Evolutionary conservation across 2,797 vertebrate genomes (phyloP).

Genomic region (Anguilla marmorata): DNA sequence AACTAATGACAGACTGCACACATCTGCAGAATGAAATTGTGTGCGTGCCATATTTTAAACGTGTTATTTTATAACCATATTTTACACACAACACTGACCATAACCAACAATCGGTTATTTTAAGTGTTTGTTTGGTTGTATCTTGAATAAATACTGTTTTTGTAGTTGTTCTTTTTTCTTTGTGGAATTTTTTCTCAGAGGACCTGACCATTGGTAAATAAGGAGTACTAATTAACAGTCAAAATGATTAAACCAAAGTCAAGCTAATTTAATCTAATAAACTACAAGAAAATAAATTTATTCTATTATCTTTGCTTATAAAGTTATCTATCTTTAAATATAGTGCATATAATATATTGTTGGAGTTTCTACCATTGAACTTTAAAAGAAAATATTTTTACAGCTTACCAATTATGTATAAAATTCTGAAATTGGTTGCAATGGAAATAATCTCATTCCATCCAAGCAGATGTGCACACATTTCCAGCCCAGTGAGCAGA

Average conservation of each 20-base stretch:
- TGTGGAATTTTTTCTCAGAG: neutral
- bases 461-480: neutral
- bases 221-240: neutral
- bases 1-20: neutral
- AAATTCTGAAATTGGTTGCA: neutral
- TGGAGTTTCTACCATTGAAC: neutral
- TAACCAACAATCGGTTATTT: neutral
- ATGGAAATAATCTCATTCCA: neutral
- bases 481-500: neutral
- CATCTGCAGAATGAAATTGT: neutral
- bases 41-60: neutral
- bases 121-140: neutral
- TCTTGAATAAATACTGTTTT: constrained; percentile 17
- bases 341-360: neutral
- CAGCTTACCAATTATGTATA: neutral
- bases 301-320: neutral
- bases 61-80: constrained; percentile 12
- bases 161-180: neutral
- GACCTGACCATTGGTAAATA: neutral
- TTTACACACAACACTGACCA: neutral
- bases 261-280: neutral
- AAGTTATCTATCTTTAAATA: neutral
- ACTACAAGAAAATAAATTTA: neutral
- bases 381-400: neutral
- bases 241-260: neutral